phyloP scores from a whole-genome alignment of 1,140 invertebrate genomes.

The Phymorhynchus buccinoides region DNA sequence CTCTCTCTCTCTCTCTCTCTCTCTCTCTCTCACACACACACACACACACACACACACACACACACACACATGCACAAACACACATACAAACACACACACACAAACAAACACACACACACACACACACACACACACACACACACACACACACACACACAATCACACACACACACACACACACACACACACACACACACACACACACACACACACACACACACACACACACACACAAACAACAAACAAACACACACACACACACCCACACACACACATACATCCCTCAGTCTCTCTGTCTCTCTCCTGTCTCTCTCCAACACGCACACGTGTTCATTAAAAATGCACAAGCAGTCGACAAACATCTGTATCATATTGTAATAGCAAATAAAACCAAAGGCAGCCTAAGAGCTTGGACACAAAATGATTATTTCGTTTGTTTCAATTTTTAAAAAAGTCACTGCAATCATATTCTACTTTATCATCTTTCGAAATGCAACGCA shows the following conservation, averaged over 20 bases:
- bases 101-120: not conserved
- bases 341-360: not conserved
- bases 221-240: not conserved
- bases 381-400: too few relatives aligned
- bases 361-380: too few relatives aligned
- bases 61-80: conserved; percentile 26
- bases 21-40: conserved; percentile 15
- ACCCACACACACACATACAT: not conserved
- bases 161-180: not conserved
- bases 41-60: conserved; percentile 30
- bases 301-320: too few relatives aligned
- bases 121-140: not conserved
- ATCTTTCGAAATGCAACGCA: not conserved
- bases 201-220: not conserved
- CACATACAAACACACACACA: not conserved
- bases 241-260: not conserved
- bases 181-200: not conserved
- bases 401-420: too few relatives aligned
- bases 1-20: not conserved
- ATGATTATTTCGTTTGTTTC: too few relatives aligned
- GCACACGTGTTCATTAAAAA: not conserved
- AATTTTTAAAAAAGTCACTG: too few relatives aligned
- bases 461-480: too few relatives aligned
- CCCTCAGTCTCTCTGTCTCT: too few relatives aligned
- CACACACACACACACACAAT: not conserved